Evolutionary conservation across 2,113 vertebrate genomes (phyloP).

Genomic region (Cheilinus undulatus): DNA sequence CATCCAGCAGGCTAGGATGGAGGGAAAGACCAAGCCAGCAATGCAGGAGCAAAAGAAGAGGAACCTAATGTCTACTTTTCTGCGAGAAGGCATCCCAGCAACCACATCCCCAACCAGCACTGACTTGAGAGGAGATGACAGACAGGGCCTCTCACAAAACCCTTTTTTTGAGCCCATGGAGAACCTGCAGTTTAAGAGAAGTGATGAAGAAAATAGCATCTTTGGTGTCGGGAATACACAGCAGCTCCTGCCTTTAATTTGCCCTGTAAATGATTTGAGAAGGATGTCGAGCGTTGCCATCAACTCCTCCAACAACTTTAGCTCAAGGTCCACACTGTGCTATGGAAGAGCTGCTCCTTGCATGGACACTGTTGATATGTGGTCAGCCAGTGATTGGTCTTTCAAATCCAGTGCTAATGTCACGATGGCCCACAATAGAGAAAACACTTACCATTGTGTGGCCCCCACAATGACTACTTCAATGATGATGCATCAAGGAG

Average conservation of each 20-base stretch:
- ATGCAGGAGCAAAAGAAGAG: conserved; percentile 67
- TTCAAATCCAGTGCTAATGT: conserved; percentile 74
- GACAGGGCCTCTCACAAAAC: conserved; percentile 51
- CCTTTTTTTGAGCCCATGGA: conserved; percentile 47
- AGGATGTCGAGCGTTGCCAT: conserved; percentile 16
- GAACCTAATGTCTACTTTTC: conserved; percentile 35
- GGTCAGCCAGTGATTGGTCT: conserved; percentile 70
- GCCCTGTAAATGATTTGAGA: conserved; percentile 56
- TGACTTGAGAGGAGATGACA: conserved; percentile 48
- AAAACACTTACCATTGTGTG: conserved; percentile 65
- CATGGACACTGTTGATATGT: conserved; percentile 69
- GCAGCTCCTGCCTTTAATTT: conserved; percentile 51
- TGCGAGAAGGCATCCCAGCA: conserved; percentile 33
- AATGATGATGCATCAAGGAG: conserved; percentile 72
- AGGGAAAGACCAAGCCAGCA: conserved; percentile 56
- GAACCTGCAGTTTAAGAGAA: conserved; percentile 51
- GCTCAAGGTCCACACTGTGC: conserved; percentile 55
- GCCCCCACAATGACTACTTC: conserved; percentile 36
- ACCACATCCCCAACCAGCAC: conserved; percentile 40
- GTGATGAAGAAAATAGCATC: conserved; percentile 43
- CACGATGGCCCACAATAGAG: conserved; percentile 59
- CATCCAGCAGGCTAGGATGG: conserved; percentile 51
- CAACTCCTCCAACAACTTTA: conserved; percentile 69
- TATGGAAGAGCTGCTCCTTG: conserved; percentile 12
- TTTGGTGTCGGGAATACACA: conserved; percentile 27